Evolutionary conservation across 2,888 invertebrate genomes (phyloP).

Genomic region (Cristatella mucedo): DNA sequence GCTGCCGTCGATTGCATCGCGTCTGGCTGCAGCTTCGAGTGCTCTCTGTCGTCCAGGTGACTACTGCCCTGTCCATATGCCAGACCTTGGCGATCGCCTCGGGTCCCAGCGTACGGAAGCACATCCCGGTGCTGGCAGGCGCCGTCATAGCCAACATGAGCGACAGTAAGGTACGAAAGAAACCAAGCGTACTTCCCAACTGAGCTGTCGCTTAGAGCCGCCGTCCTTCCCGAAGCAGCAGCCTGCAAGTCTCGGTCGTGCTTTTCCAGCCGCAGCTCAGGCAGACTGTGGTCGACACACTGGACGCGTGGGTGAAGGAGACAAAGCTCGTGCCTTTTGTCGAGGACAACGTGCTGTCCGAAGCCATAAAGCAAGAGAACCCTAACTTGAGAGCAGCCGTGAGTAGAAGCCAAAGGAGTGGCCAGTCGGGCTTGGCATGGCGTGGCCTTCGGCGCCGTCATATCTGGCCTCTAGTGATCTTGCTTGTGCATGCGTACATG

Average conservation of each 20-base stretch:
- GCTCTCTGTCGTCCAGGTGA: slow-evolving; percentile 42
- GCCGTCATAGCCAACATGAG: slow-evolving; percentile 54
- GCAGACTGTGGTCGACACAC: slow-evolving; percentile 59
- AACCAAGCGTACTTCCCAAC: neutral
- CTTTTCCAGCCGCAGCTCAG: slow-evolving; percentile 60
- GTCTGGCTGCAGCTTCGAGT: too few relatives aligned
- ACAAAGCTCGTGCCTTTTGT: slow-evolving; percentile 54
- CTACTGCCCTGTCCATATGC: slow-evolving; percentile 64
- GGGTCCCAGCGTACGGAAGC: slow-evolving; percentile 59
- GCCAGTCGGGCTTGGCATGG: too few relatives aligned
- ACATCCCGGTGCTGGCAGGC: slow-evolving; percentile 65
- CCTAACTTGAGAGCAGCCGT: slow-evolving; percentile 60
- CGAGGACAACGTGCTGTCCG: slow-evolving; percentile 73
- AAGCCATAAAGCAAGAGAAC: slow-evolving; percentile 65
- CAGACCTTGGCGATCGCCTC: slow-evolving; percentile 64
- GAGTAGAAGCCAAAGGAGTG: neutral
- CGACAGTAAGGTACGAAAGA: slow-evolving; percentile 57
- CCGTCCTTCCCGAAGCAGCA: too few relatives aligned
- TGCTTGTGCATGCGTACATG: too few relatives aligned
- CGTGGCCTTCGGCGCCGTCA: too few relatives aligned
- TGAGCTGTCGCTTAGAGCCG: too few relatives aligned
- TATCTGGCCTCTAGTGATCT: too few relatives aligned
- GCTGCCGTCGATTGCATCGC: too few relatives aligned
- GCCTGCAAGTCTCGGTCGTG: neutral
- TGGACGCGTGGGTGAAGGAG: slow-evolving; percentile 67